Evolutionary conservation across 92 coral and sea anemone species (phyloP).

Genomic region (Pocillopora meandrina): DNA sequence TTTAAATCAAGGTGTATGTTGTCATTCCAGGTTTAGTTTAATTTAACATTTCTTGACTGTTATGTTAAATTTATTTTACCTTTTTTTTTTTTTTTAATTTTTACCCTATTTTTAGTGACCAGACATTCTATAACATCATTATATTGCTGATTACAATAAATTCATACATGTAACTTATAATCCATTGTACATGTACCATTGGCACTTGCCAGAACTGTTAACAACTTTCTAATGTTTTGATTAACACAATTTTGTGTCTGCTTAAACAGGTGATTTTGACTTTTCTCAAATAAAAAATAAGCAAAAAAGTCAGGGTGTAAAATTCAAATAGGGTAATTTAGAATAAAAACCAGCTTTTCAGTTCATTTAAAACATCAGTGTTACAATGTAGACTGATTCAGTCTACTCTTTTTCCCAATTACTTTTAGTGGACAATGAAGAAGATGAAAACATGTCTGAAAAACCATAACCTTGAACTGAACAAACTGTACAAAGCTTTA

Average conservation of each 20-base stretch:
- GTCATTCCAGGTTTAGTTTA: neutral
- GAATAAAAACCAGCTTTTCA: too few species aligned
- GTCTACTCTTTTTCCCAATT: too few species aligned
- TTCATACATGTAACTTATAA: neutral
- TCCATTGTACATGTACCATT: constrained; percentile 7
- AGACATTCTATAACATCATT: neutral
- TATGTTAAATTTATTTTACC: neutral
- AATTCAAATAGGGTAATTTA: too few species aligned
- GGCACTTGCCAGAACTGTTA: neutral
- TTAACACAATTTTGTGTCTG: neutral
- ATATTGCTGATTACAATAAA: neutral
- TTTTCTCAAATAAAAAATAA: too few species aligned
- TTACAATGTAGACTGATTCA: too few species aligned
- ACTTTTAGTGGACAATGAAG: too few species aligned
- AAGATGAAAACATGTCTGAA: too few species aligned
- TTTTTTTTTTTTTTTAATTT: neutral
- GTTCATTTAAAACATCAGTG: too few species aligned
- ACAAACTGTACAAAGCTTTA: too few species aligned
- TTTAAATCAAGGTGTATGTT: neutral
- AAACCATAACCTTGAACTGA: too few species aligned
- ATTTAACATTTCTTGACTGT: neutral
- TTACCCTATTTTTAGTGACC: neutral
- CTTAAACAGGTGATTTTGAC: too few species aligned
- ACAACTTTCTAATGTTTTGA: neutral
- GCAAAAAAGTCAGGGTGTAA: too few species aligned